Percentiles rank a stretch among this genome's conserved stretches.
Conservation (phyloP, 2,888 invertebrate species). For the Xanthostigma xanthostigma region DNA sequence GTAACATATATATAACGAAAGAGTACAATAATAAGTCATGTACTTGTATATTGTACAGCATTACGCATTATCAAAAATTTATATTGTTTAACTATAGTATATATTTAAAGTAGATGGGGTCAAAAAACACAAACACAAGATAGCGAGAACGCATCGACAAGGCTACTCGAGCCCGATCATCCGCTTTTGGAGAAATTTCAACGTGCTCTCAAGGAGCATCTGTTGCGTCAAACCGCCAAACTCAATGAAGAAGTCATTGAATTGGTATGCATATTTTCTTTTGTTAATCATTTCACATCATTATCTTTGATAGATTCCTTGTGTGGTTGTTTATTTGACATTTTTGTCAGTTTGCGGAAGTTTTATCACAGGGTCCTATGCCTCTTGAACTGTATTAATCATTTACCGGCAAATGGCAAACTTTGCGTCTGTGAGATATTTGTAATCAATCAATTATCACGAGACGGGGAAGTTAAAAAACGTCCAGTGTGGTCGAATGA, state of each 20-base stretch:
- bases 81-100: neutral
- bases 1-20: too few species aligned
- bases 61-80: neutral
- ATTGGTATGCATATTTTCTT: slow-evolving; percentile 31
- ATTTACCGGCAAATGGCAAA: too few species aligned
- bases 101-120: neutral
- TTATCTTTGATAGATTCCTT: neutral
- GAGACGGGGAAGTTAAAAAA: too few species aligned
- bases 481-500: neutral
- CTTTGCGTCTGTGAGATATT: too few species aligned
- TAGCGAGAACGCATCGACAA: slow-evolving; percentile 20
- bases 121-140: neutral
- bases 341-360: too few species aligned
- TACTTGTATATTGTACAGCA: too few species aligned
- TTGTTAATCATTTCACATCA: neutral
- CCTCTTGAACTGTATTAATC: too few species aligned
- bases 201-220: slow-evolving; percentile 46
- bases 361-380: too few species aligned
- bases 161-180: slow-evolving; percentile 53
- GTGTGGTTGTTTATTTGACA: too few species aligned
- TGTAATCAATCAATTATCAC: too few species aligned
- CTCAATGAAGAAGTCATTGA: slow-evolving; percentile 51
- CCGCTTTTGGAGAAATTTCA: slow-evolving; percentile 62
- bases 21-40: too few species aligned
- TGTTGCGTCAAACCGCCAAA: slow-evolving; percentile 45